Percentiles rank a stretch among this genome's conserved stretches.
Evolutionary conservation across 2,888 invertebrate species (phyloP).

Genomic region (Fragum fragum): DNA sequence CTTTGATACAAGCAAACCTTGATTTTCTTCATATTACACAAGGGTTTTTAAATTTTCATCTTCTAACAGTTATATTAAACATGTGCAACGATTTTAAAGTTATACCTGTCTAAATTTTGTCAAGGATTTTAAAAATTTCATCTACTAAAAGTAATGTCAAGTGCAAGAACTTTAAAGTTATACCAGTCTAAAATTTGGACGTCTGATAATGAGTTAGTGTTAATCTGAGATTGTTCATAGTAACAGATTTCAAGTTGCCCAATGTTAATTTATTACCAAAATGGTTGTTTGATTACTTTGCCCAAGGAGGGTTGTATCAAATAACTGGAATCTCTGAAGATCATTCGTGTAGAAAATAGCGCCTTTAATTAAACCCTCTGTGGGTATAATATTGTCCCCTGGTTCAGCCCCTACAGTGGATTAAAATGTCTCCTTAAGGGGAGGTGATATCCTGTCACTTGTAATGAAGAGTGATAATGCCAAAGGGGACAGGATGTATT

Average conservation of each 20-base stretch:
- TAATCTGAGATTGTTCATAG: slow-evolving; percentile 4
- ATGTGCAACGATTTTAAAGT: too few relatives aligned
- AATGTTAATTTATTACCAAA: slow-evolving; percentile 34
- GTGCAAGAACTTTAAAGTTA: too few relatives aligned
- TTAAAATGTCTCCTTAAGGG: slow-evolving; percentile 26
- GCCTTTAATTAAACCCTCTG: slow-evolving; percentile 30
- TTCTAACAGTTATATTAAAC: too few relatives aligned
- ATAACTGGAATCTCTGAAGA: slow-evolving; percentile 16
- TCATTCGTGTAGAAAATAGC: slow-evolving; percentile 31
- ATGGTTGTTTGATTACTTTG: slow-evolving; percentile 33
- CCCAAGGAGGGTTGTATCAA: slow-evolving; percentile 23
- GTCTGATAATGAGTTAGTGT: too few relatives aligned
- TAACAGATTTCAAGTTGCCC: slow-evolving; percentile 25
- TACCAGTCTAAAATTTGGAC: too few relatives aligned
- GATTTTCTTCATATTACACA: too few relatives aligned
- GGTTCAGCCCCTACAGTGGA: slow-evolving; percentile 27
- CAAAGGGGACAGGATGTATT: slow-evolving; percentile 7
- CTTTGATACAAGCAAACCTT: too few relatives aligned
- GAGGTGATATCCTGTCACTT: slow-evolving; percentile 24
- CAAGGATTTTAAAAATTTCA: too few relatives aligned
- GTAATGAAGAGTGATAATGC: slow-evolving; percentile 25
- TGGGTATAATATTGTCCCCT: slow-evolving; percentile 25
- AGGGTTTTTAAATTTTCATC: too few relatives aligned
- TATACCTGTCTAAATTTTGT: too few relatives aligned
- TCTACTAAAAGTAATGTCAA: too few relatives aligned